Conservation (phyloP, 2,888 invertebrate species). For the Andrena hattorfiana region DNA sequence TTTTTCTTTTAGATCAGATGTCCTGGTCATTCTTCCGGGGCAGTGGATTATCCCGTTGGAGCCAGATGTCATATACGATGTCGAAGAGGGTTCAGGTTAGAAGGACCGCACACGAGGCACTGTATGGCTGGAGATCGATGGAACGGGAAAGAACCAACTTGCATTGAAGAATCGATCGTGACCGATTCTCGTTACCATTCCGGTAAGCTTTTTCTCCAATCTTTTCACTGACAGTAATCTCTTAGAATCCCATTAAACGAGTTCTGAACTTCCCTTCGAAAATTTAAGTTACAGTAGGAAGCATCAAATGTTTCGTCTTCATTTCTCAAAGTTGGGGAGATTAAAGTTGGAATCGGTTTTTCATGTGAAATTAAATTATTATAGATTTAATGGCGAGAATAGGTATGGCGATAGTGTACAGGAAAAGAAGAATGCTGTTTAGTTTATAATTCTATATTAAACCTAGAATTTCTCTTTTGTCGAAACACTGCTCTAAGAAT, state of each 20-base stretch:
- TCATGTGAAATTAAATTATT: no score
- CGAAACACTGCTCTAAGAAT: no score
- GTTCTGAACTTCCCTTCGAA: not conserved
- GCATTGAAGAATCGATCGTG: constrained; percentile 85
- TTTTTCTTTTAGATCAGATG: constrained; percentile 78
- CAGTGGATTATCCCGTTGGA: constrained; percentile 81
- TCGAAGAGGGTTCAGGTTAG: constrained; percentile 86
- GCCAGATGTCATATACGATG: constrained; percentile 86
- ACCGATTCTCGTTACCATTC: constrained; percentile 62
- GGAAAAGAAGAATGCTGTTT: no score
- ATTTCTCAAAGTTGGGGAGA: not conserved
- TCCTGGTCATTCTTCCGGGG: constrained; percentile 80
- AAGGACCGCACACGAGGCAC: constrained; percentile 86
- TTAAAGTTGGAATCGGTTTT: no score
- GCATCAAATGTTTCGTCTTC: not conserved
- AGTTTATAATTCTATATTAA: no score
- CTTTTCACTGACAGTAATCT: not conserved
- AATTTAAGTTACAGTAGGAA: not conserved
- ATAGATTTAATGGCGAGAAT: no score
- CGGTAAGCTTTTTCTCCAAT: constrained; percentile 49
- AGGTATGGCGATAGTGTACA: no score
- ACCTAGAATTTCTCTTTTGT: no score
- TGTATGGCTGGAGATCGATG: constrained; percentile 86
- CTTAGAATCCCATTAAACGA: not conserved
- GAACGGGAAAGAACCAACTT: constrained; percentile 86